Conservation (phyloP, 2,888 invertebrate genomes). For the Perithous albicinctus region DNA sequence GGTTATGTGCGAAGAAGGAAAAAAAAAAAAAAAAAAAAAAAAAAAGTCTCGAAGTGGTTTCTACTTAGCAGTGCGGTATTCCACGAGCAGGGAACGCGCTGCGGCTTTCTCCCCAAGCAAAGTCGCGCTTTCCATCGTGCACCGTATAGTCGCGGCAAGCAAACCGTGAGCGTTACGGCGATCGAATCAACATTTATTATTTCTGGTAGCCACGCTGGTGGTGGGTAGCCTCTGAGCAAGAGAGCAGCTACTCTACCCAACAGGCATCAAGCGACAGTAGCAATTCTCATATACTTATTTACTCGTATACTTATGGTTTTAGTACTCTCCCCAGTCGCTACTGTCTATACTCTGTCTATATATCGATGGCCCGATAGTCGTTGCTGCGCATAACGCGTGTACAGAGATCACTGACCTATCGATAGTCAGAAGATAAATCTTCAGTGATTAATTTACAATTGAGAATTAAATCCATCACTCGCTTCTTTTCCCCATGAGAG, state of each 20-base stretch:
- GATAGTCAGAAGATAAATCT: slow-evolving; percentile 33
- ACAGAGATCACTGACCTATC: slow-evolving; percentile 32
- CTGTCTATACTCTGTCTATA: slow-evolving; percentile 17
- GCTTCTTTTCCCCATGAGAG: neutral
- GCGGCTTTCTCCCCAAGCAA: slow-evolving; percentile 65
- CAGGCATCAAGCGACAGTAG: slow-evolving; percentile 53
- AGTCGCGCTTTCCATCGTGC: slow-evolving; percentile 68
- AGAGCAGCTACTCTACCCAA: slow-evolving; percentile 64
- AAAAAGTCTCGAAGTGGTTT: slow-evolving; percentile 26
- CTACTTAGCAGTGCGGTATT: slow-evolving; percentile 46
- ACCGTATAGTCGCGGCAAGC: slow-evolving; percentile 57
- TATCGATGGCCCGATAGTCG: slow-evolving; percentile 27
- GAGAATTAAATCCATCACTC: neutral
- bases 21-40: slow-evolving; percentile 4
- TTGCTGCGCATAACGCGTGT: slow-evolving; percentile 12
- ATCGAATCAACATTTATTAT: slow-evolving; percentile 72
- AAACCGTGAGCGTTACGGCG: slow-evolving; percentile 1
- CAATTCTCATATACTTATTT: slow-evolving; percentile 53
- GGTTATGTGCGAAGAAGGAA: neutral
- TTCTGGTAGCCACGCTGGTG: slow-evolving; percentile 60
- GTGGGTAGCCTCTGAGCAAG: slow-evolving; percentile 40
- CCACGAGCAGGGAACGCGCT: slow-evolving; percentile 46
- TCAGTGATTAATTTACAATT: slow-evolving; percentile 37
- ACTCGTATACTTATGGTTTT: slow-evolving; percentile 37
- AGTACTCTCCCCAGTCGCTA: slow-evolving; percentile 26